Conservation (phyloP, 2,113 vertebrate species). For the Mormyrus iriodes region DNA sequence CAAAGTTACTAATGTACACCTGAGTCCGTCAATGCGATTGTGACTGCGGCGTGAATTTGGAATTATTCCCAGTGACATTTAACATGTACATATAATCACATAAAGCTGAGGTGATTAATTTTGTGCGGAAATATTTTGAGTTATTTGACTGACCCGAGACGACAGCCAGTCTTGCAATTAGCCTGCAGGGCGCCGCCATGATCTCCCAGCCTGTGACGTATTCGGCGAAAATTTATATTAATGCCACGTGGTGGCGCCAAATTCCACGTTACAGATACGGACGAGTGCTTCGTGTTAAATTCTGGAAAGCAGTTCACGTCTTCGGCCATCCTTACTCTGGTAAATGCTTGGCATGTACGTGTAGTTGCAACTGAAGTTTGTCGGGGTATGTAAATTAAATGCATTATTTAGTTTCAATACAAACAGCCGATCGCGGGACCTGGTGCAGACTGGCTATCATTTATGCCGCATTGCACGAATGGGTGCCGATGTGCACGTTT, state of each 20-base stretch:
- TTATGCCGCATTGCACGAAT: neutral
- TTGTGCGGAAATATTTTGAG: neutral
- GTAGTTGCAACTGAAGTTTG: neutral
- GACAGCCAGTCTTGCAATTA: slow-evolving; percentile 58
- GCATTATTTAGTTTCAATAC: neutral
- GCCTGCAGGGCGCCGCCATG: slow-evolving; percentile 55
- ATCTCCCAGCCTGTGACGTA: neutral
- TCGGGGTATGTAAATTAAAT: neutral
- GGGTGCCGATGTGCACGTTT: neutral
- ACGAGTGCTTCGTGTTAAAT: neutral
- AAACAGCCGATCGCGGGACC: neutral
- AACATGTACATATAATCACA: neutral
- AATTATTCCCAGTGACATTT: neutral
- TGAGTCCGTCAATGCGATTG: neutral
- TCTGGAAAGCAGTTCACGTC: neutral
- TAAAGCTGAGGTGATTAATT: neutral
- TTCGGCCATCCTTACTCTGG: neutral
- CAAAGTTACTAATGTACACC: neutral
- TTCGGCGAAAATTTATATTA: slow-evolving; percentile 22
- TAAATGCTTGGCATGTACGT: neutral
- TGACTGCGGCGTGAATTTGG: neutral
- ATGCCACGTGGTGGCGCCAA: slow-evolving; percentile 26
- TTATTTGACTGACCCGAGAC: slow-evolving; percentile 54
- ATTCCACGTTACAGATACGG: neutral
- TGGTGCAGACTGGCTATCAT: neutral